Conservation (phyloP, 2,113 vertebrate genomes). For the Pan paniscus region DNA sequence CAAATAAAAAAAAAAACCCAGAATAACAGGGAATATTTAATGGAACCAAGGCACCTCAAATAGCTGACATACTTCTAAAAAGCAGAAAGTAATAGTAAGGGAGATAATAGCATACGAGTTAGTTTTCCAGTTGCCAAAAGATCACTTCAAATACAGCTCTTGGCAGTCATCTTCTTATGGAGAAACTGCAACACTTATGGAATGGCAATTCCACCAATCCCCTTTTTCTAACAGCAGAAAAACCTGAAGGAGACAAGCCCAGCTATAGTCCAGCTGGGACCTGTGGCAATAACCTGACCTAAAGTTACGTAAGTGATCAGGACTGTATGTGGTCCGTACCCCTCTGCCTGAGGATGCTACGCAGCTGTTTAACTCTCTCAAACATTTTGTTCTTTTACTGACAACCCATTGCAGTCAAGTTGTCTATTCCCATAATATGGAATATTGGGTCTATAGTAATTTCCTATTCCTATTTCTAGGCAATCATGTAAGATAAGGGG, state of each 20-base stretch:
- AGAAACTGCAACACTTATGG: neutral
- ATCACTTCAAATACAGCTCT: neutral
- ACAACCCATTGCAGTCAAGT: too few relatives aligned
- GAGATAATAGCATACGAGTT: neutral
- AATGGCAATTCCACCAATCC: neutral
- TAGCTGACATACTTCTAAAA: neutral
- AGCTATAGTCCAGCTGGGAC: neutral
- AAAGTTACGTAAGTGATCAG: neutral
- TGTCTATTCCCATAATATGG: neutral
- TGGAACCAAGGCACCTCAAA: neutral
- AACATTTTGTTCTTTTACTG: neutral
- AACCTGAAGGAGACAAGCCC: neutral
- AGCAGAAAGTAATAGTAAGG: neutral
- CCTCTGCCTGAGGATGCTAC: neutral
- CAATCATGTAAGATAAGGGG: neutral
- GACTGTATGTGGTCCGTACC: accelerated
- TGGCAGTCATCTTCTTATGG: neutral
- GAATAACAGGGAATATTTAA: neutral
- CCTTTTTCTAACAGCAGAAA: neutral
- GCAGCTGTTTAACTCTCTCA: neutral
- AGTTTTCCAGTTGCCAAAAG: constrained; percentile 13
- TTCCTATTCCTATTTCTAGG: neutral
- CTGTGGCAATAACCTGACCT: neutral
- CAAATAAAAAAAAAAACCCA: constrained; percentile 48
- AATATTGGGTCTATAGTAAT: neutral